Base-by-base conservation (phyloP, 2,888 invertebrate species). In the Ctenicera cuprea region DNA sequence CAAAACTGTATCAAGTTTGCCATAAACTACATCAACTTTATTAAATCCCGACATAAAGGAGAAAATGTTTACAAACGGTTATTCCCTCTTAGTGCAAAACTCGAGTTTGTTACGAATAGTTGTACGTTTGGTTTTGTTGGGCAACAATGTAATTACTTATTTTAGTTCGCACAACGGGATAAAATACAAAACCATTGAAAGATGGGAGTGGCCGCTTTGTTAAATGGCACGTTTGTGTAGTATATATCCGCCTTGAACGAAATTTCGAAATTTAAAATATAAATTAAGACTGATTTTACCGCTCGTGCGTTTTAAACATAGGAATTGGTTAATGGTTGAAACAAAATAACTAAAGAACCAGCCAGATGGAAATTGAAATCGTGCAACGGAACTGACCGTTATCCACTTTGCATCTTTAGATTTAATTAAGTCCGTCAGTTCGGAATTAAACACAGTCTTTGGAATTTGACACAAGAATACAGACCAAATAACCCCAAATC, bases 351-450 rank as follows among this genome's bases (percentile, higher is more conserved):
- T 4, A 7, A 16, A 14, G 11, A 11, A 18, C 48, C 48, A 18
- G 16, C 9, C 48, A 11, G 11, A 2, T 16, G 18, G 41, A 48
- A 18, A 16, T 18, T 41, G 48, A 48, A 48, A 48, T 16, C 48
- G 16, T 18, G 20, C 9, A 48, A 16, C 61, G 38, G 38, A 66
- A 54, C 14, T 38, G 50, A 50, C 18, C 33, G 38, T 22, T 54
- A 52, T 41, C 37, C 54, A 14, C 63, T 37, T 37, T 38, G 14
- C 22, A 54, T 66, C 66, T 52, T 20, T 54, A 14, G 66, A 54
- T 66, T 66, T 66, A 66, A 66, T 66, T 66, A 66, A 66, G 38
- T 66, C 54, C 41, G 66, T 66, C 52, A 54, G 22, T 54, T 54
- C 18, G 66, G 52, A 66, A 66, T 54, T 37, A 41, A 66, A 54